Evolutionary conservation across 1,140 invertebrate species (phyloP), one percentile per base, ranked within the genome.

Genomic region (Drosophila pseudoananassae): DNA sequence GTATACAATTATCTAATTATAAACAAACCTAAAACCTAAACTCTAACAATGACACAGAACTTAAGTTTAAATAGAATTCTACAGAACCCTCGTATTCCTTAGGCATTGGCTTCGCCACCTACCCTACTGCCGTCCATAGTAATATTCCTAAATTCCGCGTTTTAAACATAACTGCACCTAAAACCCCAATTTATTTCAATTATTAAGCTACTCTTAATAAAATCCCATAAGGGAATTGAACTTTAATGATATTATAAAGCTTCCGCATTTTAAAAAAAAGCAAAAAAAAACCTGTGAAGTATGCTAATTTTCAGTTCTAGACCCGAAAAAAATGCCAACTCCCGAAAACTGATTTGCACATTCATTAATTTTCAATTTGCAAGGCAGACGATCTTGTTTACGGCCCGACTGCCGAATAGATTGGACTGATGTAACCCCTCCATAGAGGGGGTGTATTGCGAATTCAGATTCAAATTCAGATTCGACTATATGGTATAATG

Each of bases 281-380:
- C 10, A 31, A 10, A 12, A 36, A 36, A 12, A 10, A 12, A 12
- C 10, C 33, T 12, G 33, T 40, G 40, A 45, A 2, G 5, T 69
- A 70, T 70, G 66, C 51, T 70, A 70, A 70, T 70, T 56, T 31
- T 1, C 1, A 15, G 40, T 40, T 69, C 65, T 69, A 69, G 63
- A 69, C 65, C 65, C 31, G n/a, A 68, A 69, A 69, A 55, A 69
- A 12, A 17, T 17, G 9, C 17, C 10, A n/a, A 49, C 31, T 54
- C 40, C 63, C 40, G 50, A 69, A 69, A 36, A 55, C 43, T 54
- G 64, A 69, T 69, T 69, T 68, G 65, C 65, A 69, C 63, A 46
- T 38, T 56, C 45, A 69, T 70, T 56, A 56, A 70, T n/a, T 38
- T 14, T 20, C 63, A 17, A 70, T 70, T 70, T 70, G 66, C 63